Percentiles rank a stretch among this genome's conserved stretches.
phyloP scores from a whole-genome alignment of 1,140 invertebrate species.

The Acromyrmex heyeri region DNA sequence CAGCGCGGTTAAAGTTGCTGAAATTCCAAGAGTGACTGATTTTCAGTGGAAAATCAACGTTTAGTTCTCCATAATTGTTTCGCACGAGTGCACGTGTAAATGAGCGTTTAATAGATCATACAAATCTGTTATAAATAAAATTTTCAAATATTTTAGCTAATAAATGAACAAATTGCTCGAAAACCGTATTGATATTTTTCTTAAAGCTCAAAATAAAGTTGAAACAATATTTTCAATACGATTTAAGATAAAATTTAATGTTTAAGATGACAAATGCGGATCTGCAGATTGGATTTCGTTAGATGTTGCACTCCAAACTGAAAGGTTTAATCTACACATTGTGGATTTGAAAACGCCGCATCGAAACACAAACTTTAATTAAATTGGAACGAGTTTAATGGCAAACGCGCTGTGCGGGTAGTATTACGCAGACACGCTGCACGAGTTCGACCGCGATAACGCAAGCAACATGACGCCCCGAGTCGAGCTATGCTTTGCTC shows the following conservation, averaged over 20 bases:
- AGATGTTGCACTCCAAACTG: not conserved
- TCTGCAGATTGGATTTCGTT: not conserved
- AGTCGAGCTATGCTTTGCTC: conserved; percentile 25
- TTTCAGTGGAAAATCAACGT: conserved; percentile 4
- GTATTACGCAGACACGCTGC: conserved; percentile 42
- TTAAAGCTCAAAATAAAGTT: not conserved
- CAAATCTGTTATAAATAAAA: not conserved
- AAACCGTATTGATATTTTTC: too few relatives aligned
- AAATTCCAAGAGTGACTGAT: conserved; percentile 45
- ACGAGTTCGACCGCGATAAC: conserved; percentile 42
- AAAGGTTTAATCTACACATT: conserved; percentile 21
- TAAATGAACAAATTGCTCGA: not conserved
- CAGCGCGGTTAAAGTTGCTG: conserved; percentile 28
- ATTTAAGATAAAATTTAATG: conserved; percentile 14
- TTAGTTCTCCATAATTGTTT: conserved; percentile 37
- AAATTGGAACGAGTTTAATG: conserved; percentile 52
- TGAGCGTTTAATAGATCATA: not conserved
- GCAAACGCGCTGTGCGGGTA: conserved; percentile 17
- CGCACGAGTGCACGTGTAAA: not conserved
- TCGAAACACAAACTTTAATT: conserved; percentile 44
- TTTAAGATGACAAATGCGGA: not conserved
- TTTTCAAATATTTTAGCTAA: too few relatives aligned
- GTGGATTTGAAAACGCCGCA: conserved; percentile 8
- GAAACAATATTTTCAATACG: not conserved
- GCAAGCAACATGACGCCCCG: conserved; percentile 35